phyloP scores from a whole-genome alignment of 2,113 vertebrate genomes.

The Marcusenius ussheri region DNA sequence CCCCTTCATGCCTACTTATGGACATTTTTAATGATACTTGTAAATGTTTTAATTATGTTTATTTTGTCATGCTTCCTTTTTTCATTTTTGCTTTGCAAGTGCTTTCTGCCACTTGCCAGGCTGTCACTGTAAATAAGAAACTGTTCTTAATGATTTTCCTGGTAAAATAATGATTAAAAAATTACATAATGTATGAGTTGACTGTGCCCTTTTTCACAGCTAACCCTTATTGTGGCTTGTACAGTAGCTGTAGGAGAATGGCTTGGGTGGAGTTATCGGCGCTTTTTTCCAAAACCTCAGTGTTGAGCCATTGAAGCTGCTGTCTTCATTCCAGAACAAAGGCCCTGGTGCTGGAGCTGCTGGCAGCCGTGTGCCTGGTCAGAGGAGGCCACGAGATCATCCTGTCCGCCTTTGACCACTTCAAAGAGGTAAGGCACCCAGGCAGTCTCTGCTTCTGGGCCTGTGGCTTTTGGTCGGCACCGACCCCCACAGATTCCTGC shows the following conservation, averaged over 20 bases:
- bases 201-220: neutral
- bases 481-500: neutral
- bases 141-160: no score
- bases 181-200: neutral
- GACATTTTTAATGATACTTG: no score
- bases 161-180: no score
- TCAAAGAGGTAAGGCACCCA: conserved; percentile 79
- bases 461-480: neutral
- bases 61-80: no score
- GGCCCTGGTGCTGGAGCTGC: conserved; percentile 88
- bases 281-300: neutral
- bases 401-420: conserved; percentile 94
- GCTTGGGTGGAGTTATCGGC: neutral
- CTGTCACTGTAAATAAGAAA: no score
- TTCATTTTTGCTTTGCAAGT: no score
- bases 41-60: no score
- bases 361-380: conserved; percentile 92
- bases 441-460: neutral
- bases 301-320: neutral
- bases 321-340: conserved; percentile 71
- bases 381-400: conserved; percentile 96
- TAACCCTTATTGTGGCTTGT: neutral
- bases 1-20: neutral
- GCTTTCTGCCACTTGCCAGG: no score
- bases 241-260: neutral